Base-by-base conservation (phyloP, 2,797 vertebrate genomes). In the Hemibagrus guttatus region DNA sequence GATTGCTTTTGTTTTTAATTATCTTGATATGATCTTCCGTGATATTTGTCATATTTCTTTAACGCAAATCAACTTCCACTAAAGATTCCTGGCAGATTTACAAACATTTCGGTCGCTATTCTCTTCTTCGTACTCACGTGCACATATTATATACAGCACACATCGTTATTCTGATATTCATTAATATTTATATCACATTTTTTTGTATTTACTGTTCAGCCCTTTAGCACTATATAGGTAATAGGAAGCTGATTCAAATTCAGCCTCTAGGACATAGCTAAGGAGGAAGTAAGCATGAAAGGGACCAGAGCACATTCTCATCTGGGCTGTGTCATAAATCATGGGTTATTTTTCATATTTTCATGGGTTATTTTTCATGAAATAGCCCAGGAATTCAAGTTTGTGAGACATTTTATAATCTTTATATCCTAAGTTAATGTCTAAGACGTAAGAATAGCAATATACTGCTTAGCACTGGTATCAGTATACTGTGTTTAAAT, bases 381-480 rank as follows among this genome's bases (percentile, higher is more conserved):
- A 54, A 83, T 68, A 35, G 46, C 54, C 63, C 2, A 14, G 6
- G 19, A 82, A 68, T 63, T 81, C 59, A 63, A n/a, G 23, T 21
- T 68, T 54, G 42, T 31, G 63, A 12, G 19, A 68, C 11, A 46
- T 81, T 63, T 68, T 54, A 16, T 52, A 7, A 68, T 64, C 3
- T 54, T 82, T 82, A 66, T 81, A 64, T 59, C 61, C 4, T 28
- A 81, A 81, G 14, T 28, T 28, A n/a, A 46, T 81, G 54, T 79
- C 76, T 39, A 42, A 81, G 42, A 68, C 46, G 52, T 82, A 82
- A 54, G 26, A 82, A 52, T 66, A 83, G 17, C 63, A 83, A 68
- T 68, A 83, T 68, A 16, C 46, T 8, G 2, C 56, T 59, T 46
- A 72, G 46, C 39, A 46, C 56, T 58, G 31, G 35, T 39, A 19